phyloP scores from a whole-genome alignment of 2,888 invertebrate species.

The Rosalia funebris region DNA sequence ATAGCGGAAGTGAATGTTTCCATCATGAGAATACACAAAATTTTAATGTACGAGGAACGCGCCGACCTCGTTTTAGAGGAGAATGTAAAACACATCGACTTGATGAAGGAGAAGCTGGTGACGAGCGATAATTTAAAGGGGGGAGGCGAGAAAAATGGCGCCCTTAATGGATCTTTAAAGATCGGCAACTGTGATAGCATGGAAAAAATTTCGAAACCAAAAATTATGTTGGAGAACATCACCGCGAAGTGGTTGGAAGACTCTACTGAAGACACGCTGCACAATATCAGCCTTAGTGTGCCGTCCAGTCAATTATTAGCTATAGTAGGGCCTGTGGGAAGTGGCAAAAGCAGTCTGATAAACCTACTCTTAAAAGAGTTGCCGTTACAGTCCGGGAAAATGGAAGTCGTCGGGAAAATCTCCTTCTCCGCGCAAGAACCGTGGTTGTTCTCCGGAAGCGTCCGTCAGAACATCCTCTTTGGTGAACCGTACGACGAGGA shows the following conservation, averaged over 20 bases:
- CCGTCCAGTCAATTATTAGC: constrained; percentile 64
- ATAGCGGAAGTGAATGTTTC: constrained; percentile 84
- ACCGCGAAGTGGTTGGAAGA: constrained; percentile 73
- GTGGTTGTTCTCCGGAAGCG: constrained; percentile 70
- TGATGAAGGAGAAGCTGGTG: constrained; percentile 38
- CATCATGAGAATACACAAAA: constrained; percentile 74
- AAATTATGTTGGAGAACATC: constrained; percentile 71
- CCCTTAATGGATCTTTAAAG: constrained; percentile 51
- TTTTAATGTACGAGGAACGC: constrained; percentile 66
- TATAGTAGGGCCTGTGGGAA: constrained; percentile 76
- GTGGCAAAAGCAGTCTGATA: constrained; percentile 71
- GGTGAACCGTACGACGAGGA: constrained; percentile 72
- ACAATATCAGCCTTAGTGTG: constrained; percentile 63
- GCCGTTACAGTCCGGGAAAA: constrained; percentile 60
- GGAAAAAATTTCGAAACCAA: constrained; percentile 53
- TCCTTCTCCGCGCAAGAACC: constrained; percentile 73
- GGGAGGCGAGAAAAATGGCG: constrained; percentile 41
- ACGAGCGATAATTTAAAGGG: constrained; percentile 5
- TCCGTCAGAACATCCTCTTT: constrained; percentile 84
- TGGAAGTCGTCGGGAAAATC: constrained; percentile 65
- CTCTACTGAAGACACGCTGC: constrained; percentile 59
- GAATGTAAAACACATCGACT: constrained; percentile 55
- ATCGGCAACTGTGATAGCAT: constrained; percentile 22
- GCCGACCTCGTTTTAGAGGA: constrained; percentile 38
- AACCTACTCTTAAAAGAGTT: constrained; percentile 65